Percentiles rank a stretch among this genome's conserved stretches.
Conservation (phyloP, 2,888 invertebrate genomes). For the Mystacides longicornis region DNA sequence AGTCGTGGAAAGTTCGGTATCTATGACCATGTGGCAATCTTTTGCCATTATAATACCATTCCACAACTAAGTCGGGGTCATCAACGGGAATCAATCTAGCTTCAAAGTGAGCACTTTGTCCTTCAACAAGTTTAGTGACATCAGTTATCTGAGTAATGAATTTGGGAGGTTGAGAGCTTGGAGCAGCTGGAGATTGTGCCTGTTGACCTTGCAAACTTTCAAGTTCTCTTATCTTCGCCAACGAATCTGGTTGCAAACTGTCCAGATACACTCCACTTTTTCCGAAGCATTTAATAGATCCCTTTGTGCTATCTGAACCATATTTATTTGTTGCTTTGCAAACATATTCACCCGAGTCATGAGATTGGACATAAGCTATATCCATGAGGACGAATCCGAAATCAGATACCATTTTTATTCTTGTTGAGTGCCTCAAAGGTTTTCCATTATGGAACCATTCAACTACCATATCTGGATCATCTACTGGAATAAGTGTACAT, state of each 20-base stretch:
- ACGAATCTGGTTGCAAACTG: conserved; percentile 82
- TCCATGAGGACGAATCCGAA: conserved; percentile 94
- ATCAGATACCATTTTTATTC: conserved; percentile 90
- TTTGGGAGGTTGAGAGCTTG: conserved; percentile 76
- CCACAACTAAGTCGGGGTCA: conserved; percentile 89
- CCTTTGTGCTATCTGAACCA: conserved; percentile 81
- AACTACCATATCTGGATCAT: conserved; percentile 87
- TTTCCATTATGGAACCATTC: conserved; percentile 97
- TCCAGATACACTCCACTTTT: conserved; percentile 83
- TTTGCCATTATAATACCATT: conserved; percentile 92
- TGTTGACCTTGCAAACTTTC: conserved; percentile 67
- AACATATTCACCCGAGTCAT: conserved; percentile 89
- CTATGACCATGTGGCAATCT: conserved; percentile 91
- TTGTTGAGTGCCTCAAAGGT: conserved; percentile 78
- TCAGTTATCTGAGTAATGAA: conserved; percentile 84
- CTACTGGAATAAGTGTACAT: conserved; percentile 87
- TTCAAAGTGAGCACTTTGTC: conserved; percentile 91
- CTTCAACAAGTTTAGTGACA: conserved; percentile 81
- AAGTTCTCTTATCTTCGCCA: conserved; percentile 79
- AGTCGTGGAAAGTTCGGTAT: conserved; percentile 95
- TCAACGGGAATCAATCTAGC: conserved; percentile 88
- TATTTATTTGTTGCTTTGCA: conserved; percentile 89
- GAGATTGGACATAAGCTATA: conserved; percentile 87
- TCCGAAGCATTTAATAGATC: conserved; percentile 76
- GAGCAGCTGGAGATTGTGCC: conserved; percentile 54